Evolutionary conservation across 2,888 invertebrate genomes (phyloP).

Genomic region (Terebella lapidaria): DNA sequence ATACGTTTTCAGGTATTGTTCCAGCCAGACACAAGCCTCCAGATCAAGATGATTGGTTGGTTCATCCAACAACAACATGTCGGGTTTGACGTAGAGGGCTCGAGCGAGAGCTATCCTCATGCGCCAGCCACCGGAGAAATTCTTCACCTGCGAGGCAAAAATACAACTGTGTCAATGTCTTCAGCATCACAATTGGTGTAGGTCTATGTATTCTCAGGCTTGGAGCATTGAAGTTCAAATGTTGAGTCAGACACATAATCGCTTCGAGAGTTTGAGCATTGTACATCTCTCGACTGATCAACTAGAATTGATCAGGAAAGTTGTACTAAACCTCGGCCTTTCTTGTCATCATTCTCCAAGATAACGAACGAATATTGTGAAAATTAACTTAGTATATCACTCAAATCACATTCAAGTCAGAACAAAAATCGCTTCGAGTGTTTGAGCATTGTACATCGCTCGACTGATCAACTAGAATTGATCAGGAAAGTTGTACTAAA

Average conservation of each 20-base stretch:
- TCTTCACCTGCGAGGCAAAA: slow-evolving; percentile 21
- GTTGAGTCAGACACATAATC: neutral
- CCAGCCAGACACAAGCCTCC: slow-evolving; percentile 99
- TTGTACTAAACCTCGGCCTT: slow-evolving; percentile 24
- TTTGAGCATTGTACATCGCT: neutral
- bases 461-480: neutral
- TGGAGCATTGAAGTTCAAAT: too few species aligned
- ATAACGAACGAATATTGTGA: too few species aligned
- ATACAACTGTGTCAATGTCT: neutral
- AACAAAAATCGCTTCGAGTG: neutral
- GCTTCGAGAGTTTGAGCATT: neutral
- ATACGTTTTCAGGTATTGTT: slow-evolving; percentile 89
- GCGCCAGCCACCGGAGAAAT: slow-evolving; percentile 60
- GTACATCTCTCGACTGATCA: neutral
- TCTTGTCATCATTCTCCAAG: slow-evolving; percentile 21
- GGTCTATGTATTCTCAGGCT: too few species aligned
- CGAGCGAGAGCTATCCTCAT: slow-evolving; percentile 63
- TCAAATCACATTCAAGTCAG: too few species aligned
- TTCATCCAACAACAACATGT: slow-evolving; percentile 61
- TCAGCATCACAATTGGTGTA: too few species aligned
- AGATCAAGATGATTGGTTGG: slow-evolving; percentile 64
- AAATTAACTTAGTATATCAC: too few species aligned
- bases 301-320: neutral
- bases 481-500: slow-evolving; percentile 9
- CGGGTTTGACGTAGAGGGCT: slow-evolving; percentile 59